Base-by-base conservation (phyloP, 2,113 vertebrate species). In the Rhynchopsitta pachyrhyncha region DNA sequence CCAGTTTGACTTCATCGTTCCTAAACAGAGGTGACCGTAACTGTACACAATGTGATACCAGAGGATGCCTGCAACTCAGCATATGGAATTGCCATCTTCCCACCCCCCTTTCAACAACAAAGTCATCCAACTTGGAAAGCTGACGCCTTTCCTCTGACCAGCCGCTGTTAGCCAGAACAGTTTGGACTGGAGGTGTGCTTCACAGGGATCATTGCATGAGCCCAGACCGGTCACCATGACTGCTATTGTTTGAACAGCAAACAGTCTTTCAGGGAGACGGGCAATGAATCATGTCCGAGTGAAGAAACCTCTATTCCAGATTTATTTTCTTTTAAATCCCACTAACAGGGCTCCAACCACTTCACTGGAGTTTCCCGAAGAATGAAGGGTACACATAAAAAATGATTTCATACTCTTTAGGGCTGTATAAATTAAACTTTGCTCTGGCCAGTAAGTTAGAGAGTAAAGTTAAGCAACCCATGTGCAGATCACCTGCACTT, bases 381-480 rank as follows among this genome's bases (percentile, higher is more conserved):
- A 84, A 83, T 9, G 4, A 86, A 93, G 29, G 50, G 49, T 68
- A 71, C 33, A 37, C 27, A 62, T 66, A 50, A 82, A 93, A 90
- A 75, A 17, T 29, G 68, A 62, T 84, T 70, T 79, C 57, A 53
- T 73, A 80, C 24, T 60, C 67, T 73, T 47, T 2, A 86, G 74
- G 41, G 44, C 37, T n/a, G 24, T 5, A 7, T 79, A 93, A 86
- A 89, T 86, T 86, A 93, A 94, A 96, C 64, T 95, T 94, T 85
- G 80, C 86, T 93, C 86, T 92, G 91, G 86, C 57, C 83, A 91
- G 20, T 85, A 92, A 92, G 86, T 91, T 92, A 89, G 88, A 70
- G 82, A 95, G 93, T 82, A 95, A 96, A 94, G 80, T 74, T 86
- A 86, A 93, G 93, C 44, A 96, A 94, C 83, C 77, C 5, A 0